Base-by-base conservation (phyloP, 2,888 invertebrate species). In the Ophion slaviceki region DNA sequence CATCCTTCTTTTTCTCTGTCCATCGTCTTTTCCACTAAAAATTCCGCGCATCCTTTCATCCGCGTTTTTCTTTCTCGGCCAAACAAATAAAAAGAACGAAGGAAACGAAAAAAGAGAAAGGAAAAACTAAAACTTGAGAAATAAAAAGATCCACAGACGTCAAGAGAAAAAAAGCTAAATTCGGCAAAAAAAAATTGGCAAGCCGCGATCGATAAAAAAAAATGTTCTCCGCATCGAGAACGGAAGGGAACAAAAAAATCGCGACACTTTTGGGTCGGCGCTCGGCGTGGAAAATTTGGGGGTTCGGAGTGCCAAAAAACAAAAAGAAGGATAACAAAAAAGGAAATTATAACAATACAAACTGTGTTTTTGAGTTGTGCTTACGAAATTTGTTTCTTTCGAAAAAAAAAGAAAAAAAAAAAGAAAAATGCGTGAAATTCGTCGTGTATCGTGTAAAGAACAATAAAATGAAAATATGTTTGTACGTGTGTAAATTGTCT, bases 241-340 rank as follows among this genome's bases (percentile, higher is more conserved):
- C 8, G 40, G 1, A 0, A 40, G 8, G 8, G 2, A 8, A 40
- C 47, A 57, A 40, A 67, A 17, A 17, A 67, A 53, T 28, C 53
- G 14, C 20, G 14, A 47, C 24, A 28, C 14, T 47, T 70, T 20
- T 20, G 47, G 4, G 32, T 32, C 6, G 11, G 20, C 20, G n/a
- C 20, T 67, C 45, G 40, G 59, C 14, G n/a, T 10, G 53, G 47
- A 10, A n/a, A 84, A 80, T 76, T 84, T 59, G 17, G 53, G 66
- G 36, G 28, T 32, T 32, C 45, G 24, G 80, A 76, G 80, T 80
- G 84, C 80, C 80, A 84, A 84, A 84, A 72, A 80, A 72, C 47
- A 24, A 76, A 83, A 40, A 53, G 53, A 17, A 53, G 53, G 14
- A 53, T 53, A 53, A 53, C 53, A 5, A 53, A 53, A 6, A 7